Evolutionary conservation across 2,888 invertebrate genomes (phyloP), one percentile per base, ranked within the genome.

Genomic region (Diplazon laetatorius): DNA sequence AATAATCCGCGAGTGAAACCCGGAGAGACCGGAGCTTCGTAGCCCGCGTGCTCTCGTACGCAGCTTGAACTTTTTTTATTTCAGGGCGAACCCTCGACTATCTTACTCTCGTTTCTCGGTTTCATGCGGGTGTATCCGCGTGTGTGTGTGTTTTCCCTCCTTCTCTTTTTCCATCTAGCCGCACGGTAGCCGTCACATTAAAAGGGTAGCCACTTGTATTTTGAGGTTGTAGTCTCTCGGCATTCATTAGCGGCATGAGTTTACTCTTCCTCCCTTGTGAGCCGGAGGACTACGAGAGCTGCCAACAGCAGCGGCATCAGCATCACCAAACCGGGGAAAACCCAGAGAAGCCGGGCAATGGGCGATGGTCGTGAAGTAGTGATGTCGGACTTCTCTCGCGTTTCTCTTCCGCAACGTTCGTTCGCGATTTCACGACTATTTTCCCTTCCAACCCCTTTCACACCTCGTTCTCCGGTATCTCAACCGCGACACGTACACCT

Each of bases 181-280:
- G 70, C 57, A 70, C 65, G 60, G 70, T 65, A 70, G 78, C 68
- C 76, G 78, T 73, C 73, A 69, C 55, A 72, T 76, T 78, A 78
- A 84, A 85, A 85, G 83, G 82, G 84, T 82, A 80, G 83, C 81
- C 83, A 86, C 87, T 87, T 82, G 85, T 78, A 83, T 86, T 86
- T 68, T 84, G 86, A 87, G 88, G 85, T 84, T 87, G 83, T 83
- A 86, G 86, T 85, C 85, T 83, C 81, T 81, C 82, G 82, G n/a
- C 84, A 85, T 88, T 89, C 86, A 88, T 89, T 89, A 89, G 87
- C 79, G 85, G 85, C 78, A 85, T 82, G 85, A 89, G 88, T 87
- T 88, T 87, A 87, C 85, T 85, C 83, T 85, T 74, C 74, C 79
- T 77, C 81, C 44, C 76, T 14, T 59, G 68, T 44, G 62, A 62